Conservation (phyloP, 2,888 invertebrate species). For the Mechanitis messenoides region DNA sequence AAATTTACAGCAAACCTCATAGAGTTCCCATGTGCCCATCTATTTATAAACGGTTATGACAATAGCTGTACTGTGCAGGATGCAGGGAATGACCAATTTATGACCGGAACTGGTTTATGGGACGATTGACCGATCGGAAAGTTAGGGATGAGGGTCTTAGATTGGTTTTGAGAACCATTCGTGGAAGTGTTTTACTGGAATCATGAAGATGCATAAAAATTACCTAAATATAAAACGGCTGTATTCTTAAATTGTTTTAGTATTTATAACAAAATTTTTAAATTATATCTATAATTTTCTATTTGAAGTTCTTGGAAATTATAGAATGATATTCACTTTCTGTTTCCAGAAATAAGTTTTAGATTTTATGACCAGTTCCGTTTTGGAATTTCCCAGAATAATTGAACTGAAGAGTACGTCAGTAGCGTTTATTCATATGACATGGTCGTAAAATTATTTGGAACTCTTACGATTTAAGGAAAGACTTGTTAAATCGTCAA, state of each 20-base stretch:
- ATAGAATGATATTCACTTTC: no score
- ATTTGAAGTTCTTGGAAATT: no score
- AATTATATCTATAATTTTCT: no score
- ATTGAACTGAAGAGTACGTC: constrained; percentile 27
- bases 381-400: constrained; percentile 42
- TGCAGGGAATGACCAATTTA: constrained; percentile 61
- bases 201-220: no score
- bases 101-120: constrained; percentile 65
- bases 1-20: constrained; percentile 6
- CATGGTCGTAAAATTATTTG: constrained; percentile 6
- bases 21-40: constrained; percentile 26
- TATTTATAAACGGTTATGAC: constrained; percentile 49
- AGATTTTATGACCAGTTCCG: constrained; percentile 17
- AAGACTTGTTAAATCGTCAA: no score
- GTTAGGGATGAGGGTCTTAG: constrained; percentile 30
- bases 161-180: constrained; percentile 16
- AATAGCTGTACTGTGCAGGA: constrained; percentile 56
- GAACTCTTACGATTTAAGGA: no score
- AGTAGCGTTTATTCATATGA: constrained; percentile 28
- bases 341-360: no score
- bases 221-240: no score
- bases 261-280: no score
- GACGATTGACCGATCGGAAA: constrained; percentile 54
- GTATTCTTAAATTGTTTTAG: no score
- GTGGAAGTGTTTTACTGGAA: constrained; percentile 5